Base-by-base conservation (phyloP, 37 sponge, comb jelly and placozoan genomes). In the Beroe forskalii region DNA sequence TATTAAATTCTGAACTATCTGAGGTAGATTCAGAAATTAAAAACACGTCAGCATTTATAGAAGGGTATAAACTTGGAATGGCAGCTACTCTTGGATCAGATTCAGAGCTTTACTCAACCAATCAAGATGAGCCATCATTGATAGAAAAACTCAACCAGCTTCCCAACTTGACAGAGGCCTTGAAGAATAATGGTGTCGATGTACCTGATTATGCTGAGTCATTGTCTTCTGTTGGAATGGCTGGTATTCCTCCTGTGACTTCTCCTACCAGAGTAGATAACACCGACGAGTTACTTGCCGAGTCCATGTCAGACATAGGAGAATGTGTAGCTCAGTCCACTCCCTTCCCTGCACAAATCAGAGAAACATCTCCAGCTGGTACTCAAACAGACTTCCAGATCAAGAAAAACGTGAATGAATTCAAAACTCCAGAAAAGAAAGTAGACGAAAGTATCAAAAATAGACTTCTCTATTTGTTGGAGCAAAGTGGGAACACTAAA, bases 31-130 rank as follows among this genome's bases (percentile, higher is more conserved):
- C 76, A 6, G 76, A 72, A 12, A 38, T 32, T 33, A 12, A 8
- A 6, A 72, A 72, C 76, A 72, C 40, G 6, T 72, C 76, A 28
- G 76, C 76, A 23, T 72, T 72, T 38, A 37, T 6, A 36, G 76
- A 17, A 6, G 76, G 76, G 8, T 72, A 72, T 22, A 4, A 72
- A 27, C 6, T 27, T 4, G 76, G 76, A 12, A 37, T 72, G 40
- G 22, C 6, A 4, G 17, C 30, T 6, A 28, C 17, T 63, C 30
- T 28, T 9, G 66, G 17, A 27, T 27, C 66, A 63, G 66, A 63
- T 63, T 22, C 24, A 3, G 28, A 28, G 17, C 24, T 27, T 28
- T 22, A 28, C 24, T 37, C 40, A 1, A 38, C 3, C 12, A 63
- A 63, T 63, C 4, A 24, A n/a, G 30, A 63, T n/a, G 30, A 63